A percentile compares a stretch with the other conserved stretches of the same genome.
phyloP scores from a whole-genome alignment of 2,113 vertebrate genomes.

The Stigmatopora nigra region DNA sequence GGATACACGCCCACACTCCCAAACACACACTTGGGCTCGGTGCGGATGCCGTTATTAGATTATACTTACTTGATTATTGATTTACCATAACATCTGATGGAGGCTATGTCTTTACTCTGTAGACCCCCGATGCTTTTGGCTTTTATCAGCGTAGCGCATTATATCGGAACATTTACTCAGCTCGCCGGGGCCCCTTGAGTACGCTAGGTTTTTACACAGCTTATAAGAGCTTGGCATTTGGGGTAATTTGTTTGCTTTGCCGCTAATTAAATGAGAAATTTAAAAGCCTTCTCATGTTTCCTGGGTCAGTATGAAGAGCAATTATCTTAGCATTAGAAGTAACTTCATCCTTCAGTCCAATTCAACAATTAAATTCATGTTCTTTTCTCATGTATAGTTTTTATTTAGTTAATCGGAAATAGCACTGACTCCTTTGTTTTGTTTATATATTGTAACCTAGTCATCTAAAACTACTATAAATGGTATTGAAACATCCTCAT shows the following conservation, averaged over 20 bases:
- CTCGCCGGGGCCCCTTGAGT: constrained; percentile 9
- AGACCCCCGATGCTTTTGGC: constrained; percentile 34
- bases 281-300: background rate
- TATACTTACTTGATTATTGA: constrained; percentile 57
- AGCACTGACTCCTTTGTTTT: too few relatives aligned
- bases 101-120: constrained; percentile 29
- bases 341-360: too few relatives aligned
- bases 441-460: too few relatives aligned
- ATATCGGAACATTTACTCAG: constrained; percentile 28
- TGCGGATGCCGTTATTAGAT: constrained; percentile 49
- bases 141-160: constrained; percentile 43
- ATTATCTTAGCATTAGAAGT: background rate
- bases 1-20: constrained; percentile 22
- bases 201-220: constrained; percentile 1
- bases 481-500: too few relatives aligned
- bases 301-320: constrained; percentile 3
- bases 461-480: too few relatives aligned
- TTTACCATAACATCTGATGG: constrained; percentile 50
- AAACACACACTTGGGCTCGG: constrained; percentile 23
- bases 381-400: too few relatives aligned
- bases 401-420: too few relatives aligned
- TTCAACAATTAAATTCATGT: too few relatives aligned
- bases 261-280: constrained; percentile 1
- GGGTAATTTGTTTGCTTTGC: background rate
- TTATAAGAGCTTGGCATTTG: constrained; percentile 6